phyloP scores from a whole-genome alignment of 2,888 invertebrate genomes.

The Drosophila anomelani region DNA sequence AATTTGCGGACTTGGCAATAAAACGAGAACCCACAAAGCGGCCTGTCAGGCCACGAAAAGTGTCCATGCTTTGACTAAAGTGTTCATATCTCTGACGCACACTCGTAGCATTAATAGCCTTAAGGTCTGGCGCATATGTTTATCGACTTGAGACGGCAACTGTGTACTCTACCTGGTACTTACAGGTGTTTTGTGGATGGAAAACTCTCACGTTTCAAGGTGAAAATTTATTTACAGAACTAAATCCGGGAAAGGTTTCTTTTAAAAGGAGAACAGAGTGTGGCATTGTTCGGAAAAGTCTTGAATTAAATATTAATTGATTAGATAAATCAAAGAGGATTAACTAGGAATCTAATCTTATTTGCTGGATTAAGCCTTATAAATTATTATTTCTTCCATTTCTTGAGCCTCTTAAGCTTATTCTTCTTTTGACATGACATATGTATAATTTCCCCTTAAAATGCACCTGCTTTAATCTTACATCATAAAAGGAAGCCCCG shows the following conservation, averaged over 20 bases:
- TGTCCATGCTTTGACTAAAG: constrained; percentile 71
- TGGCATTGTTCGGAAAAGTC: too few species aligned
- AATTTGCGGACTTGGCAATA: constrained; percentile 64
- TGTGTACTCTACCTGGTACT: constrained; percentile 7
- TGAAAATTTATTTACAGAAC: background rate
- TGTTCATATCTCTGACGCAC: constrained; percentile 65
- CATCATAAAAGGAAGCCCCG: constrained; percentile 2
- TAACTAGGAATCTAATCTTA: background rate
- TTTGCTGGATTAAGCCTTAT: background rate
- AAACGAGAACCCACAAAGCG: constrained; percentile 50
- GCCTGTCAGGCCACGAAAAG: constrained; percentile 62
- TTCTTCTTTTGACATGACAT: background rate
- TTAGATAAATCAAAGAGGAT: background rate
- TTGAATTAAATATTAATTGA: background rate
- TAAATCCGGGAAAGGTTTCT: background rate
- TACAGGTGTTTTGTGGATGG: background rate
- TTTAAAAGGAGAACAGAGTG: background rate
- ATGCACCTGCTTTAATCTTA: background rate
- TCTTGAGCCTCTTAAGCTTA: too few species aligned
- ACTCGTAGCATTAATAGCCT: constrained; percentile 32
- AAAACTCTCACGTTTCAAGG: background rate
- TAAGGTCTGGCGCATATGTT: constrained; percentile 15
- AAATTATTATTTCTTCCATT: background rate
- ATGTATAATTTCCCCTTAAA: background rate
- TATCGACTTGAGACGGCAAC: background rate